Evolutionary conservation across 2,113 vertebrate species (phyloP).

Genomic region (Isichthys henryi): DNA sequence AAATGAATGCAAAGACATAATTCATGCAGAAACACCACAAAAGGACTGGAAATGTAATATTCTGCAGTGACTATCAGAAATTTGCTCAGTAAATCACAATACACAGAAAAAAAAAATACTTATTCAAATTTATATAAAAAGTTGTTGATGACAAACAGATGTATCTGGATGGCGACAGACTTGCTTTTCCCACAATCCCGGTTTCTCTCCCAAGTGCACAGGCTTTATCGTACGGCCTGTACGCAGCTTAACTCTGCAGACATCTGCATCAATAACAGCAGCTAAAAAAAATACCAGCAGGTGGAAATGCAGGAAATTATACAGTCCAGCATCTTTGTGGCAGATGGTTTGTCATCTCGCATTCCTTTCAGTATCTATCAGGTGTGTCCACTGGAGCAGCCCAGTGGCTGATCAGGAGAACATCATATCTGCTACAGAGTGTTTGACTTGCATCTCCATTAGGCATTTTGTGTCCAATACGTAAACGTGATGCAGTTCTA

Average conservation of each 20-base stretch:
- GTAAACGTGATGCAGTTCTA: not conserved
- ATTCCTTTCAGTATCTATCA: slow-evolving; percentile 6
- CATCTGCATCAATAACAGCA: not conserved
- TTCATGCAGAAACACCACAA: slow-evolving; percentile 14
- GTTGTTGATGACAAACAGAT: not conserved
- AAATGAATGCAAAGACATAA: slow-evolving; percentile 16
- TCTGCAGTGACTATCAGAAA: not conserved
- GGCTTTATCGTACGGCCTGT: not conserved
- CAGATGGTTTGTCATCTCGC: slow-evolving; percentile 21
- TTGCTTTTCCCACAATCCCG: not conserved
- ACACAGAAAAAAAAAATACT: not conserved
- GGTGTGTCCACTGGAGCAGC: not conserved
- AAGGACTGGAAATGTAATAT: not conserved
- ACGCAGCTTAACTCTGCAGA: not conserved
- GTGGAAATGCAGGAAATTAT: slow-evolving; percentile 14
- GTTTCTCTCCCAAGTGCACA: not conserved
- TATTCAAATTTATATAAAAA: not conserved
- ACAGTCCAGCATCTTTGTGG: not conserved
- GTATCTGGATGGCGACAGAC: not conserved
- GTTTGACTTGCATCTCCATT: not conserved
- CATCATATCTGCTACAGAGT: not conserved
- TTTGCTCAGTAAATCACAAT: slow-evolving; percentile 9
- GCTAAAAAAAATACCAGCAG: slow-evolving; percentile 8
- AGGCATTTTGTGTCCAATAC: not conserved
- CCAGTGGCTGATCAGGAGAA: not conserved